phyloP scores from a whole-genome alignment of 2,888 invertebrate species.

The Zhuqinia jingwanae region DNA sequence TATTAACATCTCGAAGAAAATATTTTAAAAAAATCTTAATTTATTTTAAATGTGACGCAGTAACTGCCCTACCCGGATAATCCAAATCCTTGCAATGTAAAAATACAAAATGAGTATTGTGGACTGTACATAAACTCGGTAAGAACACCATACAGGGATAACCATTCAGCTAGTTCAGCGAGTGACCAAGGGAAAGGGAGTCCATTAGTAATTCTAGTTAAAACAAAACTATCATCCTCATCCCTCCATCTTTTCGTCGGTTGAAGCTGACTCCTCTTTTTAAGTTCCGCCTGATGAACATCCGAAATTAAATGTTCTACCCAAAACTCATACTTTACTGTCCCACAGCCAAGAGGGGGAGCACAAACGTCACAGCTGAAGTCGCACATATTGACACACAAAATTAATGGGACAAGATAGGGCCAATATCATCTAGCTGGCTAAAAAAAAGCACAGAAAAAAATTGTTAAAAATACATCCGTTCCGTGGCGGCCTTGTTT shows the following conservation, averaged over 20 bases:
- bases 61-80: background rate
- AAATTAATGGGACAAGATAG: too few relatives aligned
- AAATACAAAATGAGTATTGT: constrained; percentile 17
- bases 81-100: constrained; percentile 12
- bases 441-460: too few relatives aligned
- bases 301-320: background rate
- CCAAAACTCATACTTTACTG: constrained; percentile 6
- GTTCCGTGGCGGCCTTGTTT: too few relatives aligned
- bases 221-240: constrained; percentile 30
- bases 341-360: background rate
- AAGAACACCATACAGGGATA: constrained; percentile 22
- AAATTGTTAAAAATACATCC: too few relatives aligned
- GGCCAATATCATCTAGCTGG: background rate
- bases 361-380: constrained; percentile 31
- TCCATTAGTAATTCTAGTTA: background rate
- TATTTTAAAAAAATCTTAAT: too few relatives aligned
- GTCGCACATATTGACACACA: background rate
- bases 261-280: background rate
- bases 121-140: constrained; percentile 23
- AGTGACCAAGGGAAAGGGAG: background rate
- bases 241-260: constrained; percentile 21
- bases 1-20: too few relatives aligned
- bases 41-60: background rate
- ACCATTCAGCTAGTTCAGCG: constrained; percentile 14
- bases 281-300: constrained; percentile 2